Conservation (phyloP, 2,113 vertebrate genomes). For the Rhinoptilus africanus region DNA sequence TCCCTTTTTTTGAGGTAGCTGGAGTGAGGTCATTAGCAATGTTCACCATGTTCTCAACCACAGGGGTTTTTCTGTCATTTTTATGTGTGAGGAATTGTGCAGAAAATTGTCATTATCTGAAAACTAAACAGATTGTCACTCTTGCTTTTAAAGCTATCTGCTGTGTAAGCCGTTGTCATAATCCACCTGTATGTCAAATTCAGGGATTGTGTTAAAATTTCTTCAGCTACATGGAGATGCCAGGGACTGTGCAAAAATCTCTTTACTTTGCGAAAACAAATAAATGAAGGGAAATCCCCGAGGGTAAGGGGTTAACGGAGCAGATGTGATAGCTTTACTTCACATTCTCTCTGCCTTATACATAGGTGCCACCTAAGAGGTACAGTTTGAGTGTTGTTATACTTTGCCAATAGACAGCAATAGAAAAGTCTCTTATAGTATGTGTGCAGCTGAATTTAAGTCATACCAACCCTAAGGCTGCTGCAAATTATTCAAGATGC, state of each 20-base stretch:
- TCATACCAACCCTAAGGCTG: background rate
- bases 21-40: background rate
- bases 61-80: background rate
- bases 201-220: background rate
- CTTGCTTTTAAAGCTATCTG: background rate
- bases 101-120: background rate
- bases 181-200: constrained; percentile 14
- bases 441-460: background rate
- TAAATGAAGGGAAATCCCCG: constrained; percentile 1
- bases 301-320: background rate
- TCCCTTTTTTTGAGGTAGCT: background rate
- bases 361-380: background rate
- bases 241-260: background rate
- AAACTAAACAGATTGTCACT: constrained; percentile 3
- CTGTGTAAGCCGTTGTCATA: background rate
- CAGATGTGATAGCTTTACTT: constrained; percentile 37
- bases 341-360: background rate
- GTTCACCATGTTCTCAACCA: background rate
- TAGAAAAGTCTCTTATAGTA: background rate
- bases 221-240: background rate
- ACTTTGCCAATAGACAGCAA: background rate
- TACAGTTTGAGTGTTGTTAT: background rate
- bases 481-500: background rate
- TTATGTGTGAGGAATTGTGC: background rate
- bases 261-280: constrained; percentile 41